These are phyloP conservation scores for Thamnophis elegans DNA, from an alignment of 2,797 vertebrate genomes.

Conservation along the genomic window DNA sequence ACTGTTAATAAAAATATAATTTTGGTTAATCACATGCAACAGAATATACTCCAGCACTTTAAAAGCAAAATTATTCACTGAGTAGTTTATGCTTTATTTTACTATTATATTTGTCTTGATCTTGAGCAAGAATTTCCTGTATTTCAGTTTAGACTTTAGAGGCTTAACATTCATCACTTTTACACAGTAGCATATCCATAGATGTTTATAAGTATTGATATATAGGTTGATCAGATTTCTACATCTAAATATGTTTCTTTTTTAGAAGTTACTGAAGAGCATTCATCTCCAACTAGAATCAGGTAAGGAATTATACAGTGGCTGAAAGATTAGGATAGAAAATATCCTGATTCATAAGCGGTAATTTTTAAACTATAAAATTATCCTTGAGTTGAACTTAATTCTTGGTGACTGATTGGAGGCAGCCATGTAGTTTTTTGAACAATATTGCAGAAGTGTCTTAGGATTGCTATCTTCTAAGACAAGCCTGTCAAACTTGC, in stretches of 20 bases:
- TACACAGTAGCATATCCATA: not conserved
- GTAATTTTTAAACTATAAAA: not conserved
- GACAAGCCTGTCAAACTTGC: not conserved
- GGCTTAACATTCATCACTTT: not conserved
- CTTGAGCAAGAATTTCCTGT: not conserved
- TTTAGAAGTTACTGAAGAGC: conserved; percentile 73
- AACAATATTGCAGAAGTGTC: not conserved
- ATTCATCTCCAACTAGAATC: conserved; percentile 69
- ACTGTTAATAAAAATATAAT: not conserved
- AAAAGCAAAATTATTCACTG: not conserved
- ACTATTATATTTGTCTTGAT: not conserved
- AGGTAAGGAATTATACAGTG: conserved; percentile 62
- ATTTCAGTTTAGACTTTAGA: not conserved
- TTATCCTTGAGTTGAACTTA: not conserved
- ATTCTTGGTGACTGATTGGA: not conserved
- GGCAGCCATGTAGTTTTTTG: not conserved
- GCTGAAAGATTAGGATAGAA: not conserved
- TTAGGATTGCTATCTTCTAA: not conserved
- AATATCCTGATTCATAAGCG: not conserved
- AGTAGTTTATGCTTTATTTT: not conserved
- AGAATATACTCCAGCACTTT: not conserved
- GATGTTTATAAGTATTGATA: not conserved
- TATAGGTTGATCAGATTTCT: conserved; percentile 1
- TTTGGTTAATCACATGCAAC: conserved; percentile 28
- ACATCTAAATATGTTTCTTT: conserved; percentile 44